A percentile compares a stretch with the other conserved stretches of the same genome.
Evolutionary conservation across 2,888 invertebrate species (phyloP).

Genomic region (Ganaspis brasiliensis): DNA sequence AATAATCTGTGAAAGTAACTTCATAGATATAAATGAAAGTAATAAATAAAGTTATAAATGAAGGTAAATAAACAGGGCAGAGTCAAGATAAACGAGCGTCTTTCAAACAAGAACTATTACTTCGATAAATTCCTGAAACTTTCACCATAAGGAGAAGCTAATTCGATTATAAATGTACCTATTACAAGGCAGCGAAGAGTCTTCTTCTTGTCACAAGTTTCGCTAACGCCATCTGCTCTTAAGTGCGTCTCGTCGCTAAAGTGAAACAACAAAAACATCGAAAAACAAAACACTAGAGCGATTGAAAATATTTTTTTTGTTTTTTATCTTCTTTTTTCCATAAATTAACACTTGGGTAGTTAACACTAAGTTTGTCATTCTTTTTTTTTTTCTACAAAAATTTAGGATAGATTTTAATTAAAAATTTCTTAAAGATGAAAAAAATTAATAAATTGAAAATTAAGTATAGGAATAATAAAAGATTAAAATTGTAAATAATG

Average conservation of each 20-base stretch:
- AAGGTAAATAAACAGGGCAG: not conserved
- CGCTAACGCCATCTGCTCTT: conserved; percentile 59
- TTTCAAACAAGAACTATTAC: conserved; percentile 27
- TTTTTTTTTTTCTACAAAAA: too few species aligned
- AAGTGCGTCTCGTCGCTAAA: conserved; percentile 57
- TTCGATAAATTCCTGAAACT: conserved; percentile 56
- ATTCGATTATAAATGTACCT: conserved; percentile 65
- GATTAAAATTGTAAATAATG: too few species aligned
- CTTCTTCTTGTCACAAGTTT: conserved; percentile 53
- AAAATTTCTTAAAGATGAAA: too few species aligned
- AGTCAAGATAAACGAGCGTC: not conserved
- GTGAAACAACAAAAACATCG: conserved; percentile 53
- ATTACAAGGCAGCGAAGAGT: conserved; percentile 50
- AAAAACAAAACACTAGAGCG: conserved; percentile 56
- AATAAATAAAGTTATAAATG: too few species aligned
- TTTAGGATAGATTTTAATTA: too few species aligned
- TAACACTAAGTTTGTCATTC: too few species aligned
- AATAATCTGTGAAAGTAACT: not conserved
- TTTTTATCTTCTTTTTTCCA: too few species aligned
- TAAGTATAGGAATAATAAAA: too few species aligned
- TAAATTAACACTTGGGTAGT: too few species aligned
- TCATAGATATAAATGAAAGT: not conserved
- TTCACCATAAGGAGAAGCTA: conserved; percentile 61
- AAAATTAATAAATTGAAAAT: too few species aligned
- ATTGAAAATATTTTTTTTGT: conserved; percentile 34